These are phyloP conservation scores for Pelosia muscerda DNA, from an alignment of 2,888 invertebrate genomes.

Conservation along the genomic window DNA sequence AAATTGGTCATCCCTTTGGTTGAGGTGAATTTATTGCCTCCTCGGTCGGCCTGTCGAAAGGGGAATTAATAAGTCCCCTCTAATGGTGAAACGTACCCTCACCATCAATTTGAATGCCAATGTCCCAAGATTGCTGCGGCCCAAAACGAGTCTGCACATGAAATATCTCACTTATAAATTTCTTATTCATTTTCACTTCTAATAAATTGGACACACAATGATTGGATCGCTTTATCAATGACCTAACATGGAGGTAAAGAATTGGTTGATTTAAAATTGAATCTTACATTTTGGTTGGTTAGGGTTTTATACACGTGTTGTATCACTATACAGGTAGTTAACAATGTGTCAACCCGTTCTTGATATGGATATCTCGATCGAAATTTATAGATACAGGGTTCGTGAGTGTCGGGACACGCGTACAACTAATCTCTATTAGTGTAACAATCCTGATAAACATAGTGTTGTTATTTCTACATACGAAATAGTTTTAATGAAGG, in stretches of 20 bases:
- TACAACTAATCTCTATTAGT: conserved; percentile 1
- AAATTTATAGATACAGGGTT: conserved; percentile 7
- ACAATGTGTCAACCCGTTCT: neutral
- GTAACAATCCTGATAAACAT: neutral
- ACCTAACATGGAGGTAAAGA: conserved; percentile 50
- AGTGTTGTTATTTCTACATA: neutral
- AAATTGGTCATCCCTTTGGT: conserved; percentile 88
- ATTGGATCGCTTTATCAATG: conserved; percentile 69
- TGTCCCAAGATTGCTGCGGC: conserved; percentile 82
- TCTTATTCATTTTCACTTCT: conserved; percentile 74
- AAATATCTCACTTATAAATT: conserved; percentile 78
- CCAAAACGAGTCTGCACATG: conserved; percentile 78
- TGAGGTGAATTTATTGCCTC: conserved; percentile 86
- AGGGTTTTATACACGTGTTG: conserved; percentile 15
- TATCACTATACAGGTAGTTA: conserved; percentile 7
- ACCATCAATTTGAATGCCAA: conserved; percentile 86
- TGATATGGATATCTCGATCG: neutral
- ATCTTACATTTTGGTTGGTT: conserved; percentile 26
- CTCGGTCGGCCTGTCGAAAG: conserved; percentile 86
- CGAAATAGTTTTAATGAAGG: neutral
- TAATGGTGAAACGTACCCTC: conserved; percentile 87
- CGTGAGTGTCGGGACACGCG: neutral
- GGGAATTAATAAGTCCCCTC: conserved; percentile 87
- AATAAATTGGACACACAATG: conserved; percentile 73
- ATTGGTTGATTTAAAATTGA: conserved; percentile 36